A percentile compares a stretch with the other conserved stretches of the same genome.
These are phyloP conservation scores for Procambarus virginalis DNA, from an alignment of 1,140 invertebrate species.

Conservation along the genomic window DNA sequence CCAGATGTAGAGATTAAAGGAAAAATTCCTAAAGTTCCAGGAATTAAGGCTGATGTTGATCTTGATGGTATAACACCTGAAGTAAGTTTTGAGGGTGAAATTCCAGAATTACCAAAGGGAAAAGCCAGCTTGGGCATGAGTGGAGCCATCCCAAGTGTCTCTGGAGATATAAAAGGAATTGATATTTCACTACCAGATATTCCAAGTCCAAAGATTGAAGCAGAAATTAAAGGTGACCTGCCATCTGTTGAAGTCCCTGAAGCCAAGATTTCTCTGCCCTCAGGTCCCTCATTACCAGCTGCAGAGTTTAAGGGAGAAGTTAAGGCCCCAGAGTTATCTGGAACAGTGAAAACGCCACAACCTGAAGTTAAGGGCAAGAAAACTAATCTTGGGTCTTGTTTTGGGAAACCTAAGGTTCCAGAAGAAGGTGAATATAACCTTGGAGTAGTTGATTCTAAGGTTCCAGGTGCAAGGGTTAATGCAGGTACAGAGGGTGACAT, in stretches of 20 bases:
- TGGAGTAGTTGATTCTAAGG: not conserved
- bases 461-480: not conserved
- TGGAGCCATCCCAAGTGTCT: not conserved
- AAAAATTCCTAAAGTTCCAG: not conserved
- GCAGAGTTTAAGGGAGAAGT: conserved; percentile 36
- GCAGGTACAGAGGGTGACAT: not conserved
- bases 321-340: conserved; percentile 19
- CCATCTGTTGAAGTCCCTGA: conserved; percentile 4
- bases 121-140: not conserved
- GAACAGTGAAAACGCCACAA: conserved; percentile 16
- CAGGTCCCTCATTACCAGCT: not conserved
- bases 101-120: conserved; percentile 9
- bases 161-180: conserved; percentile 16
- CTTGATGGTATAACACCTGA: conserved; percentile 23
- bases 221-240: conserved; percentile 15
- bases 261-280: conserved; percentile 18
- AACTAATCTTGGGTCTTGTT: conserved; percentile 13
- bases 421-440: conserved; percentile 33
- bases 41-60: conserved; percentile 34
- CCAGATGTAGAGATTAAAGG: conserved; percentile 24
- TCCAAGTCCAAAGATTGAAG: conserved; percentile 26
- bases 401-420: too few relatives aligned
- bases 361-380: conserved; percentile 17
- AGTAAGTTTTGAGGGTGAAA: not conserved
- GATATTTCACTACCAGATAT: conserved; percentile 24